phyloP scores from a whole-genome alignment of 2,888 invertebrate species.

The Sabatieria punctata region DNA sequence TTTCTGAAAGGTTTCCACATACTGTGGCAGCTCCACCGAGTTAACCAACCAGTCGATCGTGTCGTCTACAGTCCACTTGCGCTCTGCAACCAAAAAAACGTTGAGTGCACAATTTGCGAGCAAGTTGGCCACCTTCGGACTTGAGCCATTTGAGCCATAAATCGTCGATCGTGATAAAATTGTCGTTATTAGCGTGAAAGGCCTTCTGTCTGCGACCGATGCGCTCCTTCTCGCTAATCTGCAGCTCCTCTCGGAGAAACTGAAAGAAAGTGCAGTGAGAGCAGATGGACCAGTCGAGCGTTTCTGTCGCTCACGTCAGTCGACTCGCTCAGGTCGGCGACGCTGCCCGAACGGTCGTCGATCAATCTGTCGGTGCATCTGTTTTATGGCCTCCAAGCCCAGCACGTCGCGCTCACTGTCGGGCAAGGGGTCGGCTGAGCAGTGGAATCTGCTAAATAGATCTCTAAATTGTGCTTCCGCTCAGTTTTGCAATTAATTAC shows the following conservation, averaged over 20 bases:
- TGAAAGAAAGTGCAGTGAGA: slow-evolving; percentile 39
- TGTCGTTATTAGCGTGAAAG: slow-evolving; percentile 78
- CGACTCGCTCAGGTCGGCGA: slow-evolving; percentile 88
- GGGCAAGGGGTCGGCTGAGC: too few species aligned
- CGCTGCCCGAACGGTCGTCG: slow-evolving; percentile 94
- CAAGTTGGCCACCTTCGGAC: slow-evolving; percentile 50
- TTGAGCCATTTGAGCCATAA: slow-evolving; percentile 89
- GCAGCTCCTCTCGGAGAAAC: slow-evolving; percentile 61
- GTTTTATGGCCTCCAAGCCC: slow-evolving; percentile 77
- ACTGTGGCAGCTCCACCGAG: slow-evolving; percentile 84
- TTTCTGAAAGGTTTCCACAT: slow-evolving; percentile 63
- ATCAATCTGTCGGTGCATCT: slow-evolving; percentile 79
- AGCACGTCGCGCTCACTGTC: slow-evolving; percentile 54
- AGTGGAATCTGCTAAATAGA: too few species aligned
- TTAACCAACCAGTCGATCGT: slow-evolving; percentile 86
- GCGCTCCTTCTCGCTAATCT: slow-evolving; percentile 63
- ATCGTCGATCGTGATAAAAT: slow-evolving; percentile 90
- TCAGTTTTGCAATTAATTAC: too few species aligned
- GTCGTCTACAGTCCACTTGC: slow-evolving; percentile 95
- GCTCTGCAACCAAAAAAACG: slow-evolving; percentile 50
- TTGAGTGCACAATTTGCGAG: too few species aligned
- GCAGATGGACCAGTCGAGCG: too few species aligned
- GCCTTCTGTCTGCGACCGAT: slow-evolving; percentile 76
- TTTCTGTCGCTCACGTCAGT: slow-evolving; percentile 83
- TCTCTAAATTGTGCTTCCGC: too few species aligned